phyloP scores from a whole-genome alignment of 2,888 invertebrate species.

The Hecatera dysodea region DNA sequence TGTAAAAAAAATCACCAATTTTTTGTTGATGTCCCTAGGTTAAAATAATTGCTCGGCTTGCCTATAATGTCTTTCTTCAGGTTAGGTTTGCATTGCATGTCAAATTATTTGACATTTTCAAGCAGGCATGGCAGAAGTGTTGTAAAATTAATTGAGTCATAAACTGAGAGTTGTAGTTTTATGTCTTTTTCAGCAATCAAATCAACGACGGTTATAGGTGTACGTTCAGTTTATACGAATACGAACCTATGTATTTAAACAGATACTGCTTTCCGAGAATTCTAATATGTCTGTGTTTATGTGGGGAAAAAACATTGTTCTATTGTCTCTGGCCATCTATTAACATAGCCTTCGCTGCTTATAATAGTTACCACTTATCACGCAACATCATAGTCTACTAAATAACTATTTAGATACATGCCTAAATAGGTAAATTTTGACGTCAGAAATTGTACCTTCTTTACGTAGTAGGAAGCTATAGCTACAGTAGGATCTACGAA shows the following conservation, averaged over 20 bases:
- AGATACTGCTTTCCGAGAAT: constrained; percentile 77
- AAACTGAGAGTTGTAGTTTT: constrained; percentile 24
- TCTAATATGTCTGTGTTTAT: constrained; percentile 79
- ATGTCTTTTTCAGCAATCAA: constrained; percentile 33
- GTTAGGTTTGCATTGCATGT: not conserved
- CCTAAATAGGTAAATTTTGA: constrained; percentile 37
- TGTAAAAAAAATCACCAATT: not conserved
- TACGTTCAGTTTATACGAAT: constrained; percentile 48
- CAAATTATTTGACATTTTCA: not conserved
- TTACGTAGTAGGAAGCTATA: constrained; percentile 2
- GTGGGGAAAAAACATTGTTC: constrained; percentile 88
- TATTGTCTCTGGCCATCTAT: constrained; percentile 85
- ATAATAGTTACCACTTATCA: constrained; percentile 85
- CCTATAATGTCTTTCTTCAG: not conserved
- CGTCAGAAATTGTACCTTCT: constrained; percentile 32
- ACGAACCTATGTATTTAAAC: constrained; percentile 45
- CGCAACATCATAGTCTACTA: constrained; percentile 73
- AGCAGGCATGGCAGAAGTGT: constrained; percentile 4
- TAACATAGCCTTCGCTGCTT: constrained; percentile 80
- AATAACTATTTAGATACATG: constrained; percentile 43
- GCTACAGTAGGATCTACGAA: not conserved
- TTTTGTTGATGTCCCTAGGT: no score
- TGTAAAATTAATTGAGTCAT: constrained; percentile 39
- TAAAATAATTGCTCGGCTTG: not conserved
- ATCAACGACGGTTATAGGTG: constrained; percentile 23